phyloP scores from a whole-genome alignment of 1,140 invertebrate genomes.

The Megalonaias nervosa region DNA sequence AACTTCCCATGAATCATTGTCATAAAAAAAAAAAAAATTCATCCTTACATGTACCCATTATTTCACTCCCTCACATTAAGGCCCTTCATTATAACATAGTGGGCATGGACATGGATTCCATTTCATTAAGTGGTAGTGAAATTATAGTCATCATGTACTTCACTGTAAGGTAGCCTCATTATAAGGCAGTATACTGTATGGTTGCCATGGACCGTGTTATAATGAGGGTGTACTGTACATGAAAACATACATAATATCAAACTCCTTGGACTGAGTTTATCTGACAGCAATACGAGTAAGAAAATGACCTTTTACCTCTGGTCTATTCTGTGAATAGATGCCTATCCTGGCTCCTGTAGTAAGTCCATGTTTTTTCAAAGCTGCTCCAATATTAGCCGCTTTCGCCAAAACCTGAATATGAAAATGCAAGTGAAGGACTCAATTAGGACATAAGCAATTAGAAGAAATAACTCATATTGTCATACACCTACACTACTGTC shows the following conservation, averaged over 20 bases:
- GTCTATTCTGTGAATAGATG: conserved; percentile 95
- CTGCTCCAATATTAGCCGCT: conserved; percentile 93
- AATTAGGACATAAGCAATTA: background rate
- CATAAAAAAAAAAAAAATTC: too few species aligned
- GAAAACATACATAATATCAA: background rate
- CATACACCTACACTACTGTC: background rate
- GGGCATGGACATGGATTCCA: too few species aligned
- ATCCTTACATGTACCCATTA: too few species aligned
- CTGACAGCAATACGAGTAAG: conserved; percentile 12
- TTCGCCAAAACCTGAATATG: conserved; percentile 77
- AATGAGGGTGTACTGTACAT: background rate
- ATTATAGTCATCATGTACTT: background rate
- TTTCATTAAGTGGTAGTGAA: background rate
- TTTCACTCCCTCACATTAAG: too few species aligned
- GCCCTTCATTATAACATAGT: too few species aligned
- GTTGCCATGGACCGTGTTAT: background rate
- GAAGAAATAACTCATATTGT: background rate
- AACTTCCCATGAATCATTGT: too few species aligned
- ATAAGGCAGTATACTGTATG: background rate
- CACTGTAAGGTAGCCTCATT: too few species aligned
- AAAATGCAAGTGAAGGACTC: conserved; percentile 11
- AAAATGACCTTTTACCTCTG: conserved; percentile 76
- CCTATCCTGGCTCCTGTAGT: conserved; percentile 83
- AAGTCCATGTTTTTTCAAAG: conserved; percentile 86
- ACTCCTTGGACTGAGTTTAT: background rate